Evolutionary conservation across 2,797 vertebrate genomes (phyloP).

Genomic region (Pangasius djambal): DNA sequence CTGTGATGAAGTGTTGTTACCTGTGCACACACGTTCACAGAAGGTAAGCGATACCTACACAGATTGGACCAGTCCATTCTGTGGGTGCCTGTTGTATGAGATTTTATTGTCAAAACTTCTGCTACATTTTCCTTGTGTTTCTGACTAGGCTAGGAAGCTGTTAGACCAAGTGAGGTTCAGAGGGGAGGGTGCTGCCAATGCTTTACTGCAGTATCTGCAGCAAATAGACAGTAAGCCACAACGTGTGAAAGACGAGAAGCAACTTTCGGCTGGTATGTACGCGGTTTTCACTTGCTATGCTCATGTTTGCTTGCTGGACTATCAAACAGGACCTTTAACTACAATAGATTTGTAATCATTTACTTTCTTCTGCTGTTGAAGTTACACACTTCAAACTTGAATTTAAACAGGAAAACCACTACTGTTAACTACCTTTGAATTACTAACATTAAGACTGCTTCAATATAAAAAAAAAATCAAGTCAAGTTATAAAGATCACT

Average conservation of each 20-base stretch:
- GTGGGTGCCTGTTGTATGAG: not conserved
- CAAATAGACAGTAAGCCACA: conserved; percentile 56
- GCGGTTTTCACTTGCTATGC: conserved; percentile 14
- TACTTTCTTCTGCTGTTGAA: not conserved
- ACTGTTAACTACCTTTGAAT: not conserved
- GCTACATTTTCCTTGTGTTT: not conserved
- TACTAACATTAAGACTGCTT: not conserved
- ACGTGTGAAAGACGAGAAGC: conserved; percentile 48
- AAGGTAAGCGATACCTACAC: conserved; percentile 72
- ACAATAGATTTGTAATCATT: not conserved
- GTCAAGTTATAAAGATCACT: not conserved
- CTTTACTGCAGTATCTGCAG: conserved; percentile 71
- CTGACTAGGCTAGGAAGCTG: conserved; percentile 78
- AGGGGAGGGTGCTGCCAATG: conserved; percentile 74
- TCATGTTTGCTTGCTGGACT: not conserved
- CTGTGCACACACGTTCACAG: conserved; percentile 80
- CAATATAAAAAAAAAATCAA: not conserved
- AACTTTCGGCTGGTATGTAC: conserved; percentile 31
- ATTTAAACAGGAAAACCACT: not conserved
- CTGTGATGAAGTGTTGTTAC: conserved; percentile 75
- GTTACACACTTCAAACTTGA: not conserved
- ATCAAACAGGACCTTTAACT: not conserved
- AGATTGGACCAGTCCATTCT: not conserved
- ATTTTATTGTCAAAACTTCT: not conserved
- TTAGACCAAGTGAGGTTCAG: conserved; percentile 80